Conservation (phyloP, 2,888 invertebrate species). For the Dysmachus trigonus region DNA sequence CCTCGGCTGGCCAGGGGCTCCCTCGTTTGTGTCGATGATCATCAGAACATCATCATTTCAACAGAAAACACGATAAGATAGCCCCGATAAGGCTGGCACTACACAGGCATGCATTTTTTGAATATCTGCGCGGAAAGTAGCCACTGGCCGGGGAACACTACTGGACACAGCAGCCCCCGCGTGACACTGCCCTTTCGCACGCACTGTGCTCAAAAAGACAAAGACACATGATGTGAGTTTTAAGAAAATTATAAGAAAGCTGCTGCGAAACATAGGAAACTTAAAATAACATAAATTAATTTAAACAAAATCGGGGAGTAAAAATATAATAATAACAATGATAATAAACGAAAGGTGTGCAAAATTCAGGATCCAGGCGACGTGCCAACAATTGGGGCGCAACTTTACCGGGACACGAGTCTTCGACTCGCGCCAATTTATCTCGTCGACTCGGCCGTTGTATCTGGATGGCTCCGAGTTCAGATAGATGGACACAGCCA, state of each 20-base stretch:
- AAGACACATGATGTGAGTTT: constrained; percentile 63
- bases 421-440: not conserved
- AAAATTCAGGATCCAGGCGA: constrained; percentile 20
- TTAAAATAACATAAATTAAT: not conserved
- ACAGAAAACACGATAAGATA: constrained; percentile 48
- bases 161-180: not conserved
- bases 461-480: not conserved
- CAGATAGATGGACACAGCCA: constrained; percentile 43
- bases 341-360: constrained; percentile 16
- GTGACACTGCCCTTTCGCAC: constrained; percentile 2
- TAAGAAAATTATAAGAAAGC: constrained; percentile 8
- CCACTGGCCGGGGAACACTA: constrained; percentile 14
- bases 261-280: not conserved
- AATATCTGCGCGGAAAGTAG: constrained; percentile 39
- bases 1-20: not conserved
- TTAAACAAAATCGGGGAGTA: not conserved
- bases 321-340: not conserved
- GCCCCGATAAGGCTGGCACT: constrained; percentile 45
- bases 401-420: not conserved
- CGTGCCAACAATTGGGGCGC: constrained; percentile 4
- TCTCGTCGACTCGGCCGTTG: not conserved
- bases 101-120: constrained; percentile 44
- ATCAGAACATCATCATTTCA: constrained; percentile 50
- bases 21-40: constrained; percentile 47
- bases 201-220: constrained; percentile 55